Base-by-base conservation (phyloP, 2,888 invertebrate species). In the Tenthredo scrophulariae region DNA sequence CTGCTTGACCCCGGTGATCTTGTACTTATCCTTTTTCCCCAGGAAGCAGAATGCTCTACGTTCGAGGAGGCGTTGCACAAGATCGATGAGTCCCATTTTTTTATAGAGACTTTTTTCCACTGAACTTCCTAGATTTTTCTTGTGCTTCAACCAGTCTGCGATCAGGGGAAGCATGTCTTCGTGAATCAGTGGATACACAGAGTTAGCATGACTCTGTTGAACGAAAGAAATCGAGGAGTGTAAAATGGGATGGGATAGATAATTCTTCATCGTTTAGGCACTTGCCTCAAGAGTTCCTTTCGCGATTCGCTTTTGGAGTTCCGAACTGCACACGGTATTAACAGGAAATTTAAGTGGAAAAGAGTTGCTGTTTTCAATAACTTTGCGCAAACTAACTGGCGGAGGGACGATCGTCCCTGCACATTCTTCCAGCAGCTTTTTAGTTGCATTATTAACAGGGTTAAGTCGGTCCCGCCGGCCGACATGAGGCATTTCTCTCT, bases 131-230 rank as follows among this genome's bases (percentile, higher is more conserved):
- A 90, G 86, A 86, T 94, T 93, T 85, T 92, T 94, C 92, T 96
- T 96, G 89, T 96, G 95, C 86, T 96, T 95, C 84, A 97, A 93
- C 92, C 96, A 97, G 86, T 94, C 94, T 7, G 96, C 94, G 91
- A 95, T 96, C 3, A 97, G 92, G 1, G 94, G 92, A 3, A 97
- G 87, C 10, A 95, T 95, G 79, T 95, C 94, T 90, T 96, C 96
- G 88, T 97, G 97, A 87, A 97, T 94, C 2, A 97, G 87, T 0
- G 97, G 96, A 91, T 97, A 97, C 0, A 95, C 95, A 0, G 96
- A 96, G 86, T 92, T 92, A 6, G 91, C 91, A 84, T 92, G 91
- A 82, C 89, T 86, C 92, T 62, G 40, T 37, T 22, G 22, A 13
- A 13, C 15, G 37, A 37, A 43, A 10, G 1, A 22, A 74, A 74